phyloP scores from a whole-genome alignment of 2,888 invertebrate species.

The Uropetala carovei region DNA sequence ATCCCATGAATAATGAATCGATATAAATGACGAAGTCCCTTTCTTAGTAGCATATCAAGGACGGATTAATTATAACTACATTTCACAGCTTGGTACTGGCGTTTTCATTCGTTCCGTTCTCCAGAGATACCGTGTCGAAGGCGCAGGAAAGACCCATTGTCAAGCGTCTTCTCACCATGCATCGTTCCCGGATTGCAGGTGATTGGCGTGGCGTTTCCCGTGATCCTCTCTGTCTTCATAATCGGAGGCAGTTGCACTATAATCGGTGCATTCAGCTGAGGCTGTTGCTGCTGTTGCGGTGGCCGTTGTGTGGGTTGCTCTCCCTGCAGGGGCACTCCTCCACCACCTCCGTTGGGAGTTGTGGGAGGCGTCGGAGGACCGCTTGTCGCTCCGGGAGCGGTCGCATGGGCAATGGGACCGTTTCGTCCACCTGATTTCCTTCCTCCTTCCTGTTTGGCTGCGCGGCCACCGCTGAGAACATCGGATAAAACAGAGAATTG shows the following conservation, averaged over 20 bases:
- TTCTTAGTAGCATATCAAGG: no score
- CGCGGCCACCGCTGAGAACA: not conserved
- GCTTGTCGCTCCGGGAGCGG: not conserved
- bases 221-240: not conserved
- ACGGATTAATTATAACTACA: no score
- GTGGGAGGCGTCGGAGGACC: slow-evolving; percentile 16
- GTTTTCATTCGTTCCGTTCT: no score
- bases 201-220: not conserved
- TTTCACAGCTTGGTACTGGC: no score
- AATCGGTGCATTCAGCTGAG: not conserved
- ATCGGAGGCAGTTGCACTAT: not conserved
- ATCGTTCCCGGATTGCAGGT: not conserved
- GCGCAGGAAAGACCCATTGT: no score
- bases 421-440: not conserved
- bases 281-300: not conserved
- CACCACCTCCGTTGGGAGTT: not conserved
- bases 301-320: not conserved
- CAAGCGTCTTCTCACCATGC: not conserved
- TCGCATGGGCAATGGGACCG: not conserved
- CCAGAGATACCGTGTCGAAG: no score
- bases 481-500: not conserved
- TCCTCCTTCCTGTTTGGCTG: not conserved
- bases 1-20: no score
- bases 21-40: no score
- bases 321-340: not conserved